Evolutionary conservation across 2,113 vertebrate genomes (phyloP), one percentile per base, ranked within the genome.

Genomic region (Sorex araneus): DNA sequence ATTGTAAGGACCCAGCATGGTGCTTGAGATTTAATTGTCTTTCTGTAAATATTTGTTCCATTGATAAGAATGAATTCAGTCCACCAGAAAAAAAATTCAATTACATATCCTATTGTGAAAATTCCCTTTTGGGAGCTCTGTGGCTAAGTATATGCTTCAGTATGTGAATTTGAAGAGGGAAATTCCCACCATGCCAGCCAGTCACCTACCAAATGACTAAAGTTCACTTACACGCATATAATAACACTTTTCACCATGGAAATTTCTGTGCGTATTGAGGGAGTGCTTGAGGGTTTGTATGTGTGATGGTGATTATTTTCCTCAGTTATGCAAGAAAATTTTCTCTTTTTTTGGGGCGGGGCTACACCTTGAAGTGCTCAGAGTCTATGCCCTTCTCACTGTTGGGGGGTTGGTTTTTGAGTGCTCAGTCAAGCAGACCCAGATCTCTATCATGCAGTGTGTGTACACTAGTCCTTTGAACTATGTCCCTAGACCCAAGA

Each of bases 31-130:
- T 94, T 47, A 75, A 36, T 18, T 50, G n/a, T 8, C 25, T 93
- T 84, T 84, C 64, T 67, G 50, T 76, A 91, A 85, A 63, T 57
- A 25, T 89, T 36, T 45, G 18, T 30, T 94, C 45, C 45, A 27
- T 86, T 80, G 75, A 25, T 87, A 92, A 91, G 67, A 85, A 40
- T 71, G 11, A 92, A 84, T 73, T 21, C 9, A 43, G 32, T 57
- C 27, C 18, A 47, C 25, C 8, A 76, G 13, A 34, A 88, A 47
- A 88, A 47, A 90, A 87, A 83, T 23, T 19, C 34, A 78, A 66
- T 79, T 60, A 83, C 16, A 81, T 63, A 50, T 11, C 32, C 70
- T 71, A 34, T 69, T 76, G 28, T 25, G 76, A 43, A 66, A 57
- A 66, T 27, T 54, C 21, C 27, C 36, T 57, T 23, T 67, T 15